Percentiles rank a stretch among this genome's conserved stretches.
Evolutionary conservation across 2,797 vertebrate species (phyloP).

Genomic region (Lepilemur ruficaudatus): DNA sequence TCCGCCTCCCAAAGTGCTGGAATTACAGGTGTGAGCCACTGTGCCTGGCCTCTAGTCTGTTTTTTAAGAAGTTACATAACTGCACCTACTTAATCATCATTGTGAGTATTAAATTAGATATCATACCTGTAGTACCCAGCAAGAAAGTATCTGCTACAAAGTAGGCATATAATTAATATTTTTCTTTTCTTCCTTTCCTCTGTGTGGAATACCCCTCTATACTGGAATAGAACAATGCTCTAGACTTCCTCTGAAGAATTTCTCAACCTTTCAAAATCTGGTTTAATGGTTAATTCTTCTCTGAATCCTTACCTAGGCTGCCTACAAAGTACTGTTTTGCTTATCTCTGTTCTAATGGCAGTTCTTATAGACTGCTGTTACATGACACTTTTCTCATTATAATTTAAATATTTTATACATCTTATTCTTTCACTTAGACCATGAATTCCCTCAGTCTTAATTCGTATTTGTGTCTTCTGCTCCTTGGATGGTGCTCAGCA

Average conservation of each 20-base stretch:
- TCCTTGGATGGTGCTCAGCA: background rate
- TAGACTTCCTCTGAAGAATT: background rate
- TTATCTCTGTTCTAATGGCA: constrained; percentile 20
- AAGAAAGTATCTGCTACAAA: background rate
- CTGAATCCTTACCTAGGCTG: background rate
- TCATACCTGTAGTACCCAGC: background rate
- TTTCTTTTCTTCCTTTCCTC: background rate
- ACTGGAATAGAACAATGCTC: background rate
- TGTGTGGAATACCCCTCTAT: background rate
- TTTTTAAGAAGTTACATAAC: background rate
- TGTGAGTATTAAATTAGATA: constrained; percentile 28
- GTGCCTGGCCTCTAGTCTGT: background rate
- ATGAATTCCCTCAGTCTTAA: background rate
- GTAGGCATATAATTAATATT: constrained; percentile 30
- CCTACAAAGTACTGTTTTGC: background rate
- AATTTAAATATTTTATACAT: background rate
- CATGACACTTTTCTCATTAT: background rate
- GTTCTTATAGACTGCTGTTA: background rate
- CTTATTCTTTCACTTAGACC: background rate
- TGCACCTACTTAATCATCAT: background rate
- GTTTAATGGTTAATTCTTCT: background rate
- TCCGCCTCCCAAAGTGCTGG: background rate
- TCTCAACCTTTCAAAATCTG: constrained; percentile 11
- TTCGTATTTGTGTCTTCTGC: background rate
- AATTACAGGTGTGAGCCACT: background rate